Evolutionary conservation across 2,888 invertebrate genomes (phyloP), one percentile per base, ranked within the genome.

Genomic region (Mycalesis mineus): DNA sequence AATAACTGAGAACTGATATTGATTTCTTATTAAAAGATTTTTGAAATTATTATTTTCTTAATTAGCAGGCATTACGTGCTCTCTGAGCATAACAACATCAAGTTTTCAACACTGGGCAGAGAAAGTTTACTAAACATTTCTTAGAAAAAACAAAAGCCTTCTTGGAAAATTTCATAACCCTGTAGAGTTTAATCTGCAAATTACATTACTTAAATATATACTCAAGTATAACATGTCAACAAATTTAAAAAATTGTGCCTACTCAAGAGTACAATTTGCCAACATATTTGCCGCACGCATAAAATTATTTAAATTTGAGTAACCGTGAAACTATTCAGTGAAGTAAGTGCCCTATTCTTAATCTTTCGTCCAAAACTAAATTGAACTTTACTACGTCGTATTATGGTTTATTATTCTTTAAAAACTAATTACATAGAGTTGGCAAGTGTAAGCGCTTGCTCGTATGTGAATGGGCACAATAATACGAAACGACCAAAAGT

Each of bases 231-330:
- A n/a, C n/a, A n/a, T n/a, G n/a, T n/a, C n/a, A n/a, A n/a, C n/a
- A n/a, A n/a, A n/a, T n/a, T 22, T 22, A 4, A 22, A 11, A 0
- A 36, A 36, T 9, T 9, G 36, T 36, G 22, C n/a, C 15, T 17
- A 15, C 42, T 17, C 7, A 52, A 42, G 29, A 56, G n/a, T 36
- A 39, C 56, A 47, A 33, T 51, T 51, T 36, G 33, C n/a, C n/a
- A 36, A 55, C 45, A 33, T 8, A 28, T 40, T 51, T 42, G 49
- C 48, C 56, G 15, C 41, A 42, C 39, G 29, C 45, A 58, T 56
- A 44, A 57, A 60, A 58, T 54, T 58, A 63, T 53, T 55, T 42
- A 45, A 62, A 49, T 47, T 58, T 42, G 52, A 57, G 47, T 53
- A 51, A 47, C 50, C 57, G 48, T 60, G 42, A 60, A 59, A 41